Evolutionary conservation across 2,888 invertebrate genomes (phyloP).

Genomic region (Agrilus biguttatus): DNA sequence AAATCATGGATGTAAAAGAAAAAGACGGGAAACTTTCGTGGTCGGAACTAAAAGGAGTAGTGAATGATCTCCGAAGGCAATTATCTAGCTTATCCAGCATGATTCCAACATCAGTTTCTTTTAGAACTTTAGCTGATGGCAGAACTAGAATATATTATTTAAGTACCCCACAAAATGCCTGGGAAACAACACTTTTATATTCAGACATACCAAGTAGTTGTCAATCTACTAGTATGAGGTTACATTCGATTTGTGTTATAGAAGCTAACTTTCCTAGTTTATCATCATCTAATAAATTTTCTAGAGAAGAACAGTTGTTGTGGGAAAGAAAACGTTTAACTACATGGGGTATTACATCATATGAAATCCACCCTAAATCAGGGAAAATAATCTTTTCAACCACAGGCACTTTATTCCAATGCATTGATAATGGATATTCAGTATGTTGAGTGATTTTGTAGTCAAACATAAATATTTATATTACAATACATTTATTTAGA

Average conservation of each 20-base stretch:
- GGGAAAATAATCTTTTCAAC: slow-evolving; percentile 87
- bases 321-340: slow-evolving; percentile 85
- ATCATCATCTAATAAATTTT: slow-evolving; percentile 43
- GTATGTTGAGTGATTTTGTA: slow-evolving; percentile 28
- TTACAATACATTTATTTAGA: slow-evolving; percentile 25
- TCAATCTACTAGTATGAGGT: slow-evolving; percentile 35
- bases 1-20: slow-evolving; percentile 6
- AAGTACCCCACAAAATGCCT: slow-evolving; percentile 72
- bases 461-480: neutral
- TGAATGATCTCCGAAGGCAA: slow-evolving; percentile 66
- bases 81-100: slow-evolving; percentile 65
- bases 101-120: slow-evolving; percentile 70
- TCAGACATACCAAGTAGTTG: slow-evolving; percentile 62
- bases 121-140: slow-evolving; percentile 63
- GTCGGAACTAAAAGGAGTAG: slow-evolving; percentile 67
- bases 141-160: slow-evolving; percentile 80
- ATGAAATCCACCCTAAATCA: slow-evolving; percentile 68
- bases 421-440: slow-evolving; percentile 57
- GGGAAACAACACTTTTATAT: slow-evolving; percentile 80
- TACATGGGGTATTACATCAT: slow-evolving; percentile 88
- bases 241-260: slow-evolving; percentile 70
- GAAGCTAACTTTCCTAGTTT: slow-evolving; percentile 60
- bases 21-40: slow-evolving; percentile 38
- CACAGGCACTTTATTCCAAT: slow-evolving; percentile 76
- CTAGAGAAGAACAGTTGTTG: slow-evolving; percentile 78